Evolutionary conservation across 2,888 invertebrate species (phyloP).

Genomic region (Andrena fulva): DNA sequence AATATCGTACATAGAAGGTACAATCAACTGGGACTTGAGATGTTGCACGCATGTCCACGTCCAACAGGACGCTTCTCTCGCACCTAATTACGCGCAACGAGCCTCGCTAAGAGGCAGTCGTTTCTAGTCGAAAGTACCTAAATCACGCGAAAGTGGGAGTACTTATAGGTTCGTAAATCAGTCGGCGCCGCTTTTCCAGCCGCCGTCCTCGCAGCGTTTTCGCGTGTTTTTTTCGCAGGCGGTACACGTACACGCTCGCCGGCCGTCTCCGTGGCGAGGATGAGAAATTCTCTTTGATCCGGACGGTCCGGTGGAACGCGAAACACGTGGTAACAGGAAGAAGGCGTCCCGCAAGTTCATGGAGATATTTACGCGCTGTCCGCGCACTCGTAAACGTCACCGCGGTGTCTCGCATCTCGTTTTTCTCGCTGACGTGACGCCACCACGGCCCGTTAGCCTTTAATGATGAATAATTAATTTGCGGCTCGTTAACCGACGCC

Average conservation of each 20-base stretch:
- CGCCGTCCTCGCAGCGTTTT: constrained; percentile 6
- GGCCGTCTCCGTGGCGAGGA: neutral
- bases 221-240: neutral
- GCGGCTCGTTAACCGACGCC: constrained; percentile 61
- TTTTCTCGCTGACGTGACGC: constrained; percentile 68
- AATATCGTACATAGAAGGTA: no score
- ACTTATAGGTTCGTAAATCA: constrained; percentile 39
- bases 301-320: constrained; percentile 47
- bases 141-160: constrained; percentile 35
- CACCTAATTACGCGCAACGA: constrained; percentile 30
- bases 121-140: constrained; percentile 1
- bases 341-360: constrained; percentile 74
- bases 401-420: constrained; percentile 65
- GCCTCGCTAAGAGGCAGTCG: neutral
- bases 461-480: constrained; percentile 75
- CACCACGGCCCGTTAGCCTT: constrained; percentile 63
- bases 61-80: neutral
- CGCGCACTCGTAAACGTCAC: constrained; percentile 78
- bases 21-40: no score
- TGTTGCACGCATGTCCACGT: neutral
- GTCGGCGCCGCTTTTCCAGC: neutral
- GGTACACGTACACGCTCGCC: neutral
- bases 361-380: constrained; percentile 78
- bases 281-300: constrained; percentile 44
- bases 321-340: constrained; percentile 68